Evolutionary conservation across 2,113 vertebrate species (phyloP).

Genomic region (Saccopteryx leptura): DNA sequence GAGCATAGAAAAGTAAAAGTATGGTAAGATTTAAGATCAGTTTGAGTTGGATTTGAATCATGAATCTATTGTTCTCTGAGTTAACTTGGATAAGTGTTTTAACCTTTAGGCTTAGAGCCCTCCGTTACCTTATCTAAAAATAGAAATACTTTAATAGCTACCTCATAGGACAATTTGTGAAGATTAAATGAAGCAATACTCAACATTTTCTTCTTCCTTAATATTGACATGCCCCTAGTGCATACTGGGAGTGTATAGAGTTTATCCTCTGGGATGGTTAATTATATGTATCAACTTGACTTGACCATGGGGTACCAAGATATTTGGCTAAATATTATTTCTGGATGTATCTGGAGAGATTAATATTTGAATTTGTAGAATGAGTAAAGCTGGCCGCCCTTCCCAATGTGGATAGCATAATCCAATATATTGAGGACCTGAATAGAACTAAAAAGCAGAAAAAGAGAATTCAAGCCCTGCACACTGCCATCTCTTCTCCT

Average conservation of each 20-base stretch:
- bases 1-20: background rate
- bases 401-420: background rate
- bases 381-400: background rate
- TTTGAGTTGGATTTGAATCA: slow-evolving; percentile 15
- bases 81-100: background rate
- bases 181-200: background rate
- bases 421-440: background rate
- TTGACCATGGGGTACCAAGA: too few species aligned
- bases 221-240: background rate
- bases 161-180: background rate
- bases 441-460: background rate
- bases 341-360: background rate
- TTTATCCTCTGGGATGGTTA: background rate
- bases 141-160: background rate
- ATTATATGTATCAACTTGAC: background rate
- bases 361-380: background rate
- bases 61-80: background rate
- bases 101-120: background rate
- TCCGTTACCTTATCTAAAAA: background rate
- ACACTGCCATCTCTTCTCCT: background rate
- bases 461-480: background rate
- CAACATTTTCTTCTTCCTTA: background rate
- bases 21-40: background rate
- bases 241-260: background rate
- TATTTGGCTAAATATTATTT: background rate